Percentiles rank a stretch among this genome's conserved stretches.
Conservation (phyloP, 2,113 vertebrate species). For the Sebastes schlegelii region DNA sequence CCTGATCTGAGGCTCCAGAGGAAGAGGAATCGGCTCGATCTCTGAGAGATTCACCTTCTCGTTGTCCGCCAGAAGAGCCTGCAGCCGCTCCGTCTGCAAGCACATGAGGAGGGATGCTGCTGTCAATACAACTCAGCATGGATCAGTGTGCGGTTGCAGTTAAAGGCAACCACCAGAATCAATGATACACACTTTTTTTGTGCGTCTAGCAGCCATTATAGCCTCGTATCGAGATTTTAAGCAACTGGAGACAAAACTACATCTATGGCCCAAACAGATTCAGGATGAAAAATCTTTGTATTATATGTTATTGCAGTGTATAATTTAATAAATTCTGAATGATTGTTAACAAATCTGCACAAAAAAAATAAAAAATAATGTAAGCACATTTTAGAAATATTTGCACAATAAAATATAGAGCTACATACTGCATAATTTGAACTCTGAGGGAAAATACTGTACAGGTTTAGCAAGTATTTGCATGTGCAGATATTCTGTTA, state of each 20-base stretch:
- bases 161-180: neutral
- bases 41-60: constrained; percentile 97
- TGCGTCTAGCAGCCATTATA: too few relatives aligned
- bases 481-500: constrained; percentile 14
- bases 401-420: neutral
- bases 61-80: constrained; percentile 94
- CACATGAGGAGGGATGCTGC: constrained; percentile 1
- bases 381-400: too few relatives aligned
- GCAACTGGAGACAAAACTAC: too few relatives aligned
- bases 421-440: neutral
- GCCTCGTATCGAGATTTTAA: too few relatives aligned
- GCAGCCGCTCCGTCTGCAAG: constrained; percentile 93
- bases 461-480: neutral
- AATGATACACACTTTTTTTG: neutral
- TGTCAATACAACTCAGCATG: constrained; percentile 3
- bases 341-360: neutral
- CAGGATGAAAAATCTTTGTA: too few relatives aligned
- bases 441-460: neutral
- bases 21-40: constrained; percentile 96
- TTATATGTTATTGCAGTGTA: too few relatives aligned
- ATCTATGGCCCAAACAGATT: too few relatives aligned
- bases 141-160: neutral
- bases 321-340: neutral
- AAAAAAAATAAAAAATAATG: neutral
- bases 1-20: constrained; percentile 95